phyloP scores from a whole-genome alignment of 1,140 invertebrate species.

The Papilio glaucus region DNA sequence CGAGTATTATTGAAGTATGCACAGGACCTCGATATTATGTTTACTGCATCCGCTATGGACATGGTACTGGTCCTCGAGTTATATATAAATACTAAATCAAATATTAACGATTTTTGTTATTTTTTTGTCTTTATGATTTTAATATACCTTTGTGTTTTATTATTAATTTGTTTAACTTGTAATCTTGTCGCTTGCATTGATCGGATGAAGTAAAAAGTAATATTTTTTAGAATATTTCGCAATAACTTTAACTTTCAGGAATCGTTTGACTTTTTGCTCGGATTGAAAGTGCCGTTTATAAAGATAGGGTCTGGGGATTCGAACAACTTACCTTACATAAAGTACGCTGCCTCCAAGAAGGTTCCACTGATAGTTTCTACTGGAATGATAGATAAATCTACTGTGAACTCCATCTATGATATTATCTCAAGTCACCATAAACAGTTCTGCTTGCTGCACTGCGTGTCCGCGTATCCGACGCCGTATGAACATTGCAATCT shows the following conservation, averaged over 20 bases:
- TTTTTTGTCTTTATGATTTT: too few relatives aligned
- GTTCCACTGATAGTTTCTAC: constrained; percentile 90
- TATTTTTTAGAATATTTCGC: background rate
- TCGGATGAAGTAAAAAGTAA: too few relatives aligned
- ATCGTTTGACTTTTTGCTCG: constrained; percentile 87
- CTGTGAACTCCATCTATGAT: constrained; percentile 85
- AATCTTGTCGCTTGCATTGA: too few relatives aligned
- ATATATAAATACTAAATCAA: background rate
- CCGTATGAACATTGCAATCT: constrained; percentile 87
- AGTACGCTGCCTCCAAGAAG: constrained; percentile 85
- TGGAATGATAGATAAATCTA: constrained; percentile 88
- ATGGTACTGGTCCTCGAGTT: constrained; percentile 80
- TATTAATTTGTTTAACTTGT: too few relatives aligned
- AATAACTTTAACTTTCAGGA: constrained; percentile 72
- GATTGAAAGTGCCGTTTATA: constrained; percentile 89
- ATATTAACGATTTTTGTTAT: too few relatives aligned
- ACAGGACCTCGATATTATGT: constrained; percentile 85
- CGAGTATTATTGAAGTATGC: constrained; percentile 87
- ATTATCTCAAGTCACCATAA: constrained; percentile 84
- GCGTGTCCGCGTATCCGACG: constrained; percentile 91
- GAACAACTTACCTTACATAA: constrained; percentile 89
- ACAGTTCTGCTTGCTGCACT: constrained; percentile 88
- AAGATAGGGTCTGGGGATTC: constrained; percentile 93
- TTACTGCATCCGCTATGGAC: constrained; percentile 93
- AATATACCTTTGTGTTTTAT: too few relatives aligned